A percentile compares a stretch with the other conserved stretches of the same genome.
phyloP scores from a whole-genome alignment of 2,113 vertebrate genomes.

The Jaculus jaculus region DNA sequence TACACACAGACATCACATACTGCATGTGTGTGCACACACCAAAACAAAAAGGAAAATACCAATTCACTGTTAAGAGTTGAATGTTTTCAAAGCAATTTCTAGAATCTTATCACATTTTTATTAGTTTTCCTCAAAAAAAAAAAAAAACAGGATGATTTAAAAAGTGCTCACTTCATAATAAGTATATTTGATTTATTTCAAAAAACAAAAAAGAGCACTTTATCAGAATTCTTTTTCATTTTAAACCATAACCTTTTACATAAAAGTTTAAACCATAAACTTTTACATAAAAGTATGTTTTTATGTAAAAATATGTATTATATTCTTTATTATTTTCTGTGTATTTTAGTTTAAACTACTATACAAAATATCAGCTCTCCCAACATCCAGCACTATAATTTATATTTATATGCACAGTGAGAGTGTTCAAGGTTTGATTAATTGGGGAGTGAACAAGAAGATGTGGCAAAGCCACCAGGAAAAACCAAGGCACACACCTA shows the following conservation, averaged over 20 bases:
- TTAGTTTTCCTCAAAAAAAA: neutral
- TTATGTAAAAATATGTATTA: neutral
- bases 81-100: neutral
- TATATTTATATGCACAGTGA: neutral
- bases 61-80: neutral
- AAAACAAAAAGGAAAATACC: neutral
- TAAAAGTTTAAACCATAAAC: too few relatives aligned
- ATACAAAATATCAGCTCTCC: neutral
- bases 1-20: too few relatives aligned
- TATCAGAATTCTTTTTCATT: too few relatives aligned
- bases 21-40: too few relatives aligned
- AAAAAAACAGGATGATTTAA: neutral
- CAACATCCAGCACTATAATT: neutral
- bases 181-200: neutral
- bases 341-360: neutral
- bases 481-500: neutral
- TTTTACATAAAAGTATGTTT: neutral
- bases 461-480: neutral
- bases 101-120: neutral
- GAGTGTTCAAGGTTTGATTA: neutral
- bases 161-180: neutral
- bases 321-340: neutral
- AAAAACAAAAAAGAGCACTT: constrained; percentile 18
- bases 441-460: neutral
- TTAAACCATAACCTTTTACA: too few relatives aligned